These are phyloP conservation scores for Archivesica marissinica DNA, from an alignment of 1,140 invertebrate species.

Conservation along the genomic window DNA sequence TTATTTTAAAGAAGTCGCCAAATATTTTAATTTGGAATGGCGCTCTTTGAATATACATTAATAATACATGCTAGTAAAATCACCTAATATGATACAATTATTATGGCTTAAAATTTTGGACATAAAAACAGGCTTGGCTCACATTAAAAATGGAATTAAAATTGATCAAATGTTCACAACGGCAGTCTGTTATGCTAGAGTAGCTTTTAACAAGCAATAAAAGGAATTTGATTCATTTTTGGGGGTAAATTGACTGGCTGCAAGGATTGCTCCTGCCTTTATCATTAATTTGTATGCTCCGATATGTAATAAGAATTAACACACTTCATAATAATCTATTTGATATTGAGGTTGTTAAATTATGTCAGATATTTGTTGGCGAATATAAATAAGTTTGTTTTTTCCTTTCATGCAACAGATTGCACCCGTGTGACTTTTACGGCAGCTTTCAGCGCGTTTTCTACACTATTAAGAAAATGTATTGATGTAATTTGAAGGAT, in stretches of 20 bases:
- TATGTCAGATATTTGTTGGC: constrained; percentile 4
- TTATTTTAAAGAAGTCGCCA: not conserved
- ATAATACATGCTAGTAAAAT: not conserved
- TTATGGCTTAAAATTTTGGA: not conserved
- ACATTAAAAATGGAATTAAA: not conserved
- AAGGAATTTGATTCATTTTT: constrained; percentile 24
- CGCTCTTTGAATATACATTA: no score
- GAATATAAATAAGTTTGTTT: not conserved
- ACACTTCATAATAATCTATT: constrained; percentile 5
- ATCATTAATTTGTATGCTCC: not conserved
- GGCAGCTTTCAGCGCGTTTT: not conserved
- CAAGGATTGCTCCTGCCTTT: constrained; percentile 1
- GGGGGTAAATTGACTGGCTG: not conserved
- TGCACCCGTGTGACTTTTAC: constrained; percentile 24
- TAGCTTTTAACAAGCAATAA: constrained; percentile 7
- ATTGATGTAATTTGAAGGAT: constrained; percentile 19
- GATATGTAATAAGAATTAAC: not conserved
- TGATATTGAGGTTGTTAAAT: constrained; percentile 17
- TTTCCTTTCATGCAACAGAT: not conserved
- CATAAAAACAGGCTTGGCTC: not conserved
- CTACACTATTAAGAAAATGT: not conserved
- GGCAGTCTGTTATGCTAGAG: constrained; percentile 20
- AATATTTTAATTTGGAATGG: no score
- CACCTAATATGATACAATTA: not conserved
- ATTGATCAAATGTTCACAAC: not conserved